Percentiles rank a stretch among this genome's conserved stretches.
These are phyloP conservation scores for Luffia ferchaultella DNA, from an alignment of 2,888 invertebrate species.

Conservation along the genomic window DNA sequence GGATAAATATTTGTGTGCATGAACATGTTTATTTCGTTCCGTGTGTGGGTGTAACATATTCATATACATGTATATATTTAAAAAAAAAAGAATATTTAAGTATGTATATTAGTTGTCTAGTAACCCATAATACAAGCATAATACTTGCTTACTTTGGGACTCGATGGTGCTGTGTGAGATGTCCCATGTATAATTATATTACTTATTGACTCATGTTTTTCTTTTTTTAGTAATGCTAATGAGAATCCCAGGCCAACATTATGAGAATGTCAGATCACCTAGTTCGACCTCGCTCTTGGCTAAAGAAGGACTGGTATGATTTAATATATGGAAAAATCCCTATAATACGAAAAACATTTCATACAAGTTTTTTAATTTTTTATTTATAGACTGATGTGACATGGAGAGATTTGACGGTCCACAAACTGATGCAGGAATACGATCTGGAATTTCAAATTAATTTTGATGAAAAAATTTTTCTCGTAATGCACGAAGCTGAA, in stretches of 20 bases:
- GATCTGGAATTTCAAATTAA: conserved; percentile 72
- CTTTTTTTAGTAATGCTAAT: conserved; percentile 46
- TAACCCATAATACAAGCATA: too few species aligned
- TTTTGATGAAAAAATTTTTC: conserved; percentile 71
- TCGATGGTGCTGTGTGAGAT: too few species aligned
- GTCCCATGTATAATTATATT: too few species aligned
- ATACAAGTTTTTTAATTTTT: not conserved
- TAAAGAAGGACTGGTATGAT: conserved; percentile 49
- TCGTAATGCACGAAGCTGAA: conserved; percentile 76
- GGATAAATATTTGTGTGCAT: too few species aligned
- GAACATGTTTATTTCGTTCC: too few species aligned
- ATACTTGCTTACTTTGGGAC: too few species aligned
- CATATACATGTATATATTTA: too few species aligned
- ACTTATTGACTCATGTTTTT: too few species aligned
- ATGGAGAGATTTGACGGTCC: conserved; percentile 77
- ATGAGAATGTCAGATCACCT: conserved; percentile 52
- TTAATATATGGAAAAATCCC: not conserved
- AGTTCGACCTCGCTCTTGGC: conserved; percentile 50
- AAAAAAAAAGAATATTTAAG: too few species aligned
- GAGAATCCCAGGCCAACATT: conserved; percentile 57
- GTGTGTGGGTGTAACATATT: too few species aligned
- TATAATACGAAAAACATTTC: not conserved
- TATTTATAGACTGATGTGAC: conserved; percentile 51
- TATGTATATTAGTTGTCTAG: too few species aligned
- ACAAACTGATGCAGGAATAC: conserved; percentile 72